Evolutionary conservation across 1,140 invertebrate species (phyloP).

Genomic region (Yoshiicerus persimilis): DNA sequence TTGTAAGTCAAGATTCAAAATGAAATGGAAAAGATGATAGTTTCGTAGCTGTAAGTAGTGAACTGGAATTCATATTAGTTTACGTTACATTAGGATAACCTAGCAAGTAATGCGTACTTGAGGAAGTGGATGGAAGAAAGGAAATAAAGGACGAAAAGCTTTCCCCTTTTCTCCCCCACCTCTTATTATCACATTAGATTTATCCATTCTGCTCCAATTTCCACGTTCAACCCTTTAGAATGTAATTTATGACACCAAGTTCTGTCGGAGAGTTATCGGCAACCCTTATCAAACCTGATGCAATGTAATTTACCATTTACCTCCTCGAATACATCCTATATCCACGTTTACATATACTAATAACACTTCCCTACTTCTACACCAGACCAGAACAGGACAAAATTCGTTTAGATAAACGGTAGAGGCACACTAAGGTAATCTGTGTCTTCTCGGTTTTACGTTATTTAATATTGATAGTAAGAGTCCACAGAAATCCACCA

Average conservation of each 20-base stretch:
- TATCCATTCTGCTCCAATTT: constrained; percentile 19
- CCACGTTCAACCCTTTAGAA: constrained; percentile 6
- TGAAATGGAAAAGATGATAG: background rate
- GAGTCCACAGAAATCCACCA: background rate
- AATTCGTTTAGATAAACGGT: background rate
- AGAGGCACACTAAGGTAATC: background rate
- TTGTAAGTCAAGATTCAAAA: background rate
- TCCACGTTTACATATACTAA: no score
- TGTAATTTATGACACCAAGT: constrained; percentile 2
- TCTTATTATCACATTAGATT: constrained; percentile 23
- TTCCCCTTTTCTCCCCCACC: constrained; percentile 5
- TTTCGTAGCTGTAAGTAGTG: background rate
- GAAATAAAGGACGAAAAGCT: background rate
- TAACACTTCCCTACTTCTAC: background rate
- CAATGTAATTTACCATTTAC: background rate
- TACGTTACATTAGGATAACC: background rate
- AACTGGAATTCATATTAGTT: background rate
- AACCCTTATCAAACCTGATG: background rate
- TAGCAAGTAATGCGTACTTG: background rate
- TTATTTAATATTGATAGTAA: background rate
- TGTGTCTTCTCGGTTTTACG: background rate
- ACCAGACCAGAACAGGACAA: background rate
- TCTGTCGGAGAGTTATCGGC: background rate
- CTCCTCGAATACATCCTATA: background rate
- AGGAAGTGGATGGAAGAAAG: background rate